A percentile compares a stretch with the other conserved stretches of the same genome.
These are phyloP conservation scores for Boloria euphrosyne DNA, from an alignment of 2,888 invertebrate species.

Conservation along the genomic window DNA sequence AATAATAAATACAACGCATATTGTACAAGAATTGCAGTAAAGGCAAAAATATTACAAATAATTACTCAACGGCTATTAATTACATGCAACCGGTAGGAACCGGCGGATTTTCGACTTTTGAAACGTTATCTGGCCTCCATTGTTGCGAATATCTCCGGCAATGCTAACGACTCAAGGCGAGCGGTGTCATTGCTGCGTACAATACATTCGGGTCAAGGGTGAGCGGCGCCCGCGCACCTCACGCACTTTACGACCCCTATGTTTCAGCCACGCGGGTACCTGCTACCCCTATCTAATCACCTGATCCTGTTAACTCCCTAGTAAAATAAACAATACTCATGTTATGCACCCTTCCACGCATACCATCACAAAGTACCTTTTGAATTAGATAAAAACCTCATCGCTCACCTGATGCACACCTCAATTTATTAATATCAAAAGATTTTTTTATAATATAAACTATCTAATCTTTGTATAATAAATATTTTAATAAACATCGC, in stretches of 20 bases:
- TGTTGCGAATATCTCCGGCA: slow-evolving; percentile 83
- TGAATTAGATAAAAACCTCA: slow-evolving; percentile 58
- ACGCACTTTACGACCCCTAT: slow-evolving; percentile 50
- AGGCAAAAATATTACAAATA: slow-evolving; percentile 45
- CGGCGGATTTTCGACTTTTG: slow-evolving; percentile 80
- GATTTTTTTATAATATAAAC: slow-evolving; percentile 45
- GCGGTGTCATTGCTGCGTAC: slow-evolving; percentile 81
- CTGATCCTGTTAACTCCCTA: slow-evolving; percentile 58
- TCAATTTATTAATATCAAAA: slow-evolving; percentile 57
- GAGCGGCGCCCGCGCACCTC: slow-evolving; percentile 52
- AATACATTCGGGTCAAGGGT: slow-evolving; percentile 81
- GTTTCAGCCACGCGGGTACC: slow-evolving; percentile 56
- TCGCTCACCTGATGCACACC: slow-evolving; percentile 72
- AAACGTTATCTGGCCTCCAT: slow-evolving; percentile 82
- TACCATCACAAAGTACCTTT: slow-evolving; percentile 48
- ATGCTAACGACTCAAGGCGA: slow-evolving; percentile 81
- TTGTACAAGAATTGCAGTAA: slow-evolving; percentile 39
- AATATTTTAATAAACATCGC: slow-evolving; percentile 26
- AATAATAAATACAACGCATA: slow-evolving; percentile 32
- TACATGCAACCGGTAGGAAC: slow-evolving; percentile 68
- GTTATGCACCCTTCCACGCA: slow-evolving; percentile 70
- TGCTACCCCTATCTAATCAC: slow-evolving; percentile 68
- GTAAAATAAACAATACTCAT: slow-evolving; percentile 49
- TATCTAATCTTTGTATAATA: slow-evolving; percentile 32
- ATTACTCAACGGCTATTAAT: slow-evolving; percentile 70